Conservation (phyloP, 2,888 invertebrate genomes). For the Agrochola macilenta region DNA sequence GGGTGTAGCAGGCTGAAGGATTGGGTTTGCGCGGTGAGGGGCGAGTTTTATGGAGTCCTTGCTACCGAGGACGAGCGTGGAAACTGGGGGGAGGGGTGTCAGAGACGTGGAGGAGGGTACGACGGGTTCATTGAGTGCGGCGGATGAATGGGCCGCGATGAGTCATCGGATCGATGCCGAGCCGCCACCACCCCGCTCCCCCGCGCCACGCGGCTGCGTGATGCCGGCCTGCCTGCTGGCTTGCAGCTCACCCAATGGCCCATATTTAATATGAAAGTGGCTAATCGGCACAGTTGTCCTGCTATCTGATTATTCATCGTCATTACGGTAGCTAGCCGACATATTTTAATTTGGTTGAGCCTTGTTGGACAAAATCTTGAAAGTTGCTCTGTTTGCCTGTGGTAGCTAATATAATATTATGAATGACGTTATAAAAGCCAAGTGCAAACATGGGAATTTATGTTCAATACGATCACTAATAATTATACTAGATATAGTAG, state of each 20-base stretch:
- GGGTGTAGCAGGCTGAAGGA: slow-evolving; percentile 82
- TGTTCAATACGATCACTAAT: not conserved
- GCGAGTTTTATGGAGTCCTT: slow-evolving; percentile 87
- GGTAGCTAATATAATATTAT: not conserved
- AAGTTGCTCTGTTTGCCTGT: not conserved
- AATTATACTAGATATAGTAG: too few species aligned
- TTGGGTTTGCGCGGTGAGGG: slow-evolving; percentile 80
- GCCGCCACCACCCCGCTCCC: slow-evolving; percentile 66
- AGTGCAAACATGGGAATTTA: not conserved
- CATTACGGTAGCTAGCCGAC: slow-evolving; percentile 25
- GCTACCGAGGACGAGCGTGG: slow-evolving; percentile 81
- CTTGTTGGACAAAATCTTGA: not conserved
- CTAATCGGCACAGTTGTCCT: slow-evolving; percentile 38
- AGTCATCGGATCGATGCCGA: slow-evolving; percentile 88
- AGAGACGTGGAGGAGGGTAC: slow-evolving; percentile 71
- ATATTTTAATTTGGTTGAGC: slow-evolving; percentile 9
- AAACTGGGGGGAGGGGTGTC: slow-evolving; percentile 67
- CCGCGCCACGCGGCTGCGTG: slow-evolving; percentile 73
- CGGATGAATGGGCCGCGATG: slow-evolving; percentile 89
- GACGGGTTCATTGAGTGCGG: slow-evolving; percentile 88
- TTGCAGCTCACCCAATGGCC: slow-evolving; percentile 62
- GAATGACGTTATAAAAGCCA: not conserved
- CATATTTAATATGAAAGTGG: slow-evolving; percentile 53
- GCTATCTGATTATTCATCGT: slow-evolving; percentile 32
- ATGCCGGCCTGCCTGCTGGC: slow-evolving; percentile 66